Base-by-base conservation (phyloP, 2,888 invertebrate genomes). In the Tuberolachnus salignus region DNA sequence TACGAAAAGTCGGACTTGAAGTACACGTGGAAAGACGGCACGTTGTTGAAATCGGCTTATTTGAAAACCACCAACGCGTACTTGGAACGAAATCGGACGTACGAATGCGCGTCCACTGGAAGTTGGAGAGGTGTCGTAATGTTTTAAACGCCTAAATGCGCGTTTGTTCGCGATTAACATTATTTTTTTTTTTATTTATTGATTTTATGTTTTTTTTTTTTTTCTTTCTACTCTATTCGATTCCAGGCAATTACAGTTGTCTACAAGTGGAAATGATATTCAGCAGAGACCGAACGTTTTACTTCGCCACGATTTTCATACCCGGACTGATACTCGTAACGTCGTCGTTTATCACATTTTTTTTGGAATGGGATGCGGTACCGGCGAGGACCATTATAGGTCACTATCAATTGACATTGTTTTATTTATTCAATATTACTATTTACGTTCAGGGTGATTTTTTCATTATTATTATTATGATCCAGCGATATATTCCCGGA, bases 351-450 rank as follows among this genome's bases (percentile, higher is more conserved):
- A 95, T 96, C 88, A 95, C 95, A 85, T 96, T 96, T 90, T 96
- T 95, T 95, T 90, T 96, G 88, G 95, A 96, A 89, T 95, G 95
- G 95, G 95, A 96, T 88, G 95, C 95, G 84, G 95, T 95, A 85
- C 95, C 95, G 86, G 95, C 95, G 86, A 91, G 95, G 88, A 95
- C 95, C 85, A 95, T 96, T 95, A 95, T 96, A 89, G 94, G 94
- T 94, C 89, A 89, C 57, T 53, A 14, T 21, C 19, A 44, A 9
- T 34, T 49, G 16, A 4, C 3, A 34, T 34, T 34, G 10, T 13
- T 61, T 61, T 61, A 10, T 46, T 46, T 8, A 46, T 34, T 16
- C 23, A 59, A 1, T 23, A 16, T 19, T 21, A 21, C 16, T 3
- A 59, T 59, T 59, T 26, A 82, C 6, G 34, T 34, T 3, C 6